Evolutionary conservation across 2,888 invertebrate genomes (phyloP).

Genomic region (Rhamnusium bicolor): DNA sequence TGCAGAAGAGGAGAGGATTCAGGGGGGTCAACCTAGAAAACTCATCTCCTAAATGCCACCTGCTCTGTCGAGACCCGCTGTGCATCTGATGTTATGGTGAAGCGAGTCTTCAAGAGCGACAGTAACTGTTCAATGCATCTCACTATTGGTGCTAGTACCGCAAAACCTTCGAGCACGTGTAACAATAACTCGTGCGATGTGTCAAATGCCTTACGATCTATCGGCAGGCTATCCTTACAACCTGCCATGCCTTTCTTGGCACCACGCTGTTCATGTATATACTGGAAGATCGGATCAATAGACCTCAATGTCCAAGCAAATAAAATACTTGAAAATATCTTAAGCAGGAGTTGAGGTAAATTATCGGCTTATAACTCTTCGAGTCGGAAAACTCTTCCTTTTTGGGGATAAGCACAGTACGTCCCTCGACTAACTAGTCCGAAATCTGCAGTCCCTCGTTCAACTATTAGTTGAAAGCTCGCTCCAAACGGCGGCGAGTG

Average conservation of each 20-base stretch:
- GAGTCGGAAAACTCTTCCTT: constrained; percentile 44
- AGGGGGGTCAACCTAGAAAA: not conserved
- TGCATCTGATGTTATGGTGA: not conserved
- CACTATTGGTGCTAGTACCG: not conserved
- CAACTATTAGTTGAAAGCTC: too few species aligned
- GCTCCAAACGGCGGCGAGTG: too few species aligned
- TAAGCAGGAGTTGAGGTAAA: not conserved
- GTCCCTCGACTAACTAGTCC: too few species aligned
- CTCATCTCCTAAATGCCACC: not conserved
- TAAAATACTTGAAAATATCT: too few species aligned
- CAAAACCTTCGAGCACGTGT: not conserved
- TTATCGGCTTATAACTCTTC: constrained; percentile 21
- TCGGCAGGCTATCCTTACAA: not conserved
- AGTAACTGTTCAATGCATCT: not conserved
- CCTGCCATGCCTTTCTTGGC: not conserved
- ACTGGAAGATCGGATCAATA: not conserved
- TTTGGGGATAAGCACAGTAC: constrained; percentile 27
- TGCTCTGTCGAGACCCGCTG: too few species aligned
- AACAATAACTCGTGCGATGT: not conserved
- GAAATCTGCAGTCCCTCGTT: too few species aligned
- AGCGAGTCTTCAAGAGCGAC: not conserved
- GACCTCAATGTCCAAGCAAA: too few species aligned
- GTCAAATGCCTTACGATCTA: not conserved
- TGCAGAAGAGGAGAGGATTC: not conserved
- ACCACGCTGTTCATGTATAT: not conserved